A percentile compares a stretch with the other conserved stretches of the same genome.
Evolutionary conservation across 2,797 vertebrate genomes (phyloP).

Genomic region (Xerus rutilus): DNA sequence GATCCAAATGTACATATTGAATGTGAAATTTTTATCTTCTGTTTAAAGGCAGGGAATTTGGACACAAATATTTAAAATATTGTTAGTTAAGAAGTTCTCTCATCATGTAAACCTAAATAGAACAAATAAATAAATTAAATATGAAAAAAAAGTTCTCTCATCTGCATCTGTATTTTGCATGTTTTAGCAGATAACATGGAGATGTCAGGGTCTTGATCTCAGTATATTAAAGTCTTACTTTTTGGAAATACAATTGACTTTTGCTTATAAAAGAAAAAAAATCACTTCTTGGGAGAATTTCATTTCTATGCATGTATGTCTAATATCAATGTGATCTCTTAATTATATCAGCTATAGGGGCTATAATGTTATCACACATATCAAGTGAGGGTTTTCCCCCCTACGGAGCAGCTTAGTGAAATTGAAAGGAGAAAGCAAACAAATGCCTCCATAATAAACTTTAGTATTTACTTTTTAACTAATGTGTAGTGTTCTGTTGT

Average conservation of each 20-base stretch:
- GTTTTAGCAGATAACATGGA: not conserved
- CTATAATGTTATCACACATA: not conserved
- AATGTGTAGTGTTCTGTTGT: slow-evolving; percentile 65
- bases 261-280: slow-evolving; percentile 9
- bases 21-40: not conserved
- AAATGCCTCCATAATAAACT: not conserved
- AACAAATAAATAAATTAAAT: too few relatives aligned
- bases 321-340: slow-evolving; percentile 5
- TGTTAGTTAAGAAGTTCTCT: not conserved
- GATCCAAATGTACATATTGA: not conserved
- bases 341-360: not conserved
- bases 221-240: not conserved
- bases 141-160: not conserved
- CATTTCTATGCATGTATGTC: not conserved
- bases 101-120: not conserved
- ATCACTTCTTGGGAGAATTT: slow-evolving; percentile 17
- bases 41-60: not conserved
- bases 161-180: not conserved
- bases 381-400: not conserved
- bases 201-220: not conserved
- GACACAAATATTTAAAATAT: not conserved
- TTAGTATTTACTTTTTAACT: slow-evolving; percentile 54
- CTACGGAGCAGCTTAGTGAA: slow-evolving; percentile 38
- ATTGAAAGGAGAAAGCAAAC: slow-evolving; percentile 58
- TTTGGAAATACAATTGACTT: slow-evolving; percentile 2